Evolutionary conservation across 2,113 vertebrate species (phyloP), one percentile per base, ranked within the genome.

Genomic region (Corythaixoides concolor): DNA sequence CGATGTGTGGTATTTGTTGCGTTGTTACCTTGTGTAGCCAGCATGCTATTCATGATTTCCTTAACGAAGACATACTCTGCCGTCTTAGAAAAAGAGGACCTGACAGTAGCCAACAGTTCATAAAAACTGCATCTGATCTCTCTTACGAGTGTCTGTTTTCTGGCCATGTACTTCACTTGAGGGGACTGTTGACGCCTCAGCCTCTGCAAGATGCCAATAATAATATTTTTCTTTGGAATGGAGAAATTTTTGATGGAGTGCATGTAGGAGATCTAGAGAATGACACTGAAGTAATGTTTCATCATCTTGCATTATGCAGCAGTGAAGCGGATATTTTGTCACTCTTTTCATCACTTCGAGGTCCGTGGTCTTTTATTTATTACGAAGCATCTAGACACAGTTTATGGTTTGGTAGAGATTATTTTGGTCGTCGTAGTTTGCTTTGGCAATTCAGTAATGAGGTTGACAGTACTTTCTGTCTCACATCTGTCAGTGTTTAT

Each of bases 401-500:
- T 83, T 98, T 99, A 14, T 99, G 99, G 99, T 99, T 99, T 94
- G 99, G 99, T 45, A 98, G 99, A 90, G 99, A 99, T 95, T 99
- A 98, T 95, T 99, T 99, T 88, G 99, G 99, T 53, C 98, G 99
- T 37, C 98, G 99, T 58, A 99, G 99, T 95, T 98, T 99, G 95
- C 98, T 99, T 80, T 99, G 99, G 99, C 98, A 97, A 4, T 99
- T 98, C 68, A 96, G 92, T 39, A 47, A 94, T 41, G 77, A 90
- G 9, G 81, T 22, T 17, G 64, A 70, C 27, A 35, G 73, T 1
- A 85, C 86, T 49, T 94, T 99, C 63, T 98, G 95, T 66, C 97
- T 99, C 41, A 85, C 98, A 5, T 99, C 99, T 70, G 98, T 99
- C 56, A 98, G 98, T 4, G 55, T 92, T 28, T 89, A 26, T 58